Evolutionary conservation across 2,888 invertebrate genomes (phyloP).

Genomic region (Polydrusus pterygomalis): DNA sequence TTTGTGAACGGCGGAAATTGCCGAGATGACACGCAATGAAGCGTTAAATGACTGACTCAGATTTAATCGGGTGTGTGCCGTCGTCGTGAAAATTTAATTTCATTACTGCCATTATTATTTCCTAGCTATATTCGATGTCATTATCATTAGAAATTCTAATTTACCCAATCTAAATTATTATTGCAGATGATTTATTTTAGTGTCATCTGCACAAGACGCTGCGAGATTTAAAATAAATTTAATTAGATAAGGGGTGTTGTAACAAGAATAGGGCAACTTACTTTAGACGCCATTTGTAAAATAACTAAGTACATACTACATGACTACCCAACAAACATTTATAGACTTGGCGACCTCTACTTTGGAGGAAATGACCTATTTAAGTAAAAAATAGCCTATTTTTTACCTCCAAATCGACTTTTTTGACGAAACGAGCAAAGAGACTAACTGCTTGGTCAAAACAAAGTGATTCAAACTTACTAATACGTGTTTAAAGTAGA

Average conservation of each 20-base stretch:
- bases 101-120: constrained; percentile 43
- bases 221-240: background rate
- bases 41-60: constrained; percentile 65
- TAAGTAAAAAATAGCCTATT: too few species aligned
- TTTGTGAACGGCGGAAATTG: constrained; percentile 57
- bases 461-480: too few species aligned
- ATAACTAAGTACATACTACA: too few species aligned
- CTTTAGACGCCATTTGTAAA: too few species aligned
- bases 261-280: too few species aligned
- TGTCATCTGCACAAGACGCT: background rate
- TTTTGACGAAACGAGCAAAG: too few species aligned
- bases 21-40: constrained; percentile 68
- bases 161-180: constrained; percentile 6
- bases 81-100: constrained; percentile 45
- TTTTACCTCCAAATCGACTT: too few species aligned
- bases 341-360: too few species aligned
- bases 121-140: constrained; percentile 15
- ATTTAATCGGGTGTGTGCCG: constrained; percentile 62
- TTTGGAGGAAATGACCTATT: too few species aligned
- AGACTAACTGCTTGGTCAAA: too few species aligned
- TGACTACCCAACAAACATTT: too few species aligned
- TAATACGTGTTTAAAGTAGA: too few species aligned
- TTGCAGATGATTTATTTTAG: background rate
- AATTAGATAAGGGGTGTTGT: background rate
- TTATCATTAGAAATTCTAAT: constrained; percentile 12